phyloP scores from a whole-genome alignment of 2,888 invertebrate species.

The Julus scanicus region DNA sequence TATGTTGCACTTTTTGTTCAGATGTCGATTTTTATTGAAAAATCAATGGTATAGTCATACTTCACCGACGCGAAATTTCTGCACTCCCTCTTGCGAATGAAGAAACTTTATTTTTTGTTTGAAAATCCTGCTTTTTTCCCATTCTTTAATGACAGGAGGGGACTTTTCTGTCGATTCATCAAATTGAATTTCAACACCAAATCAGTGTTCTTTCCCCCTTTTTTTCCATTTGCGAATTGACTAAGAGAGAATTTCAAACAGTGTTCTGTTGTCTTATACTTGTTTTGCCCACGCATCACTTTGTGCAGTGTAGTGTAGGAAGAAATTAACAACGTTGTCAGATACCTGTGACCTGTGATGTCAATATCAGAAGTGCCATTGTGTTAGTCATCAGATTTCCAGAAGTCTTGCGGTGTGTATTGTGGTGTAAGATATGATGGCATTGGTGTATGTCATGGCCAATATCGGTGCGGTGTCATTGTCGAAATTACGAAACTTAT shows the following conservation, averaged over 20 bases:
- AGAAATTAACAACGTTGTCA: background rate
- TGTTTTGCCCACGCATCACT: background rate
- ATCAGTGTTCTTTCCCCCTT: background rate
- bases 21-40: background rate
- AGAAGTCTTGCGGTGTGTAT: background rate
- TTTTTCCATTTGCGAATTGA: background rate
- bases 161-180: slow-evolving; percentile 38
- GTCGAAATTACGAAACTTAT: background rate
- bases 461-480: background rate
- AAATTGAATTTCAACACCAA: slow-evolving; percentile 24
- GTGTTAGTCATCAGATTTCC: background rate
- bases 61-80: background rate
- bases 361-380: background rate
- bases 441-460: background rate
- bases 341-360: background rate
- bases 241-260: background rate
- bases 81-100: background rate
- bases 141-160: background rate
- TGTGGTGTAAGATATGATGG: background rate
- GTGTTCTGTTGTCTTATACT: background rate
- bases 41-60: slow-evolving; percentile 10
- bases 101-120: background rate
- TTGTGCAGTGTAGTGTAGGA: background rate
- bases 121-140: background rate
- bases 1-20: background rate